Conservation (phyloP, 1,140 invertebrate species). For the Pararge aegeria region DNA sequence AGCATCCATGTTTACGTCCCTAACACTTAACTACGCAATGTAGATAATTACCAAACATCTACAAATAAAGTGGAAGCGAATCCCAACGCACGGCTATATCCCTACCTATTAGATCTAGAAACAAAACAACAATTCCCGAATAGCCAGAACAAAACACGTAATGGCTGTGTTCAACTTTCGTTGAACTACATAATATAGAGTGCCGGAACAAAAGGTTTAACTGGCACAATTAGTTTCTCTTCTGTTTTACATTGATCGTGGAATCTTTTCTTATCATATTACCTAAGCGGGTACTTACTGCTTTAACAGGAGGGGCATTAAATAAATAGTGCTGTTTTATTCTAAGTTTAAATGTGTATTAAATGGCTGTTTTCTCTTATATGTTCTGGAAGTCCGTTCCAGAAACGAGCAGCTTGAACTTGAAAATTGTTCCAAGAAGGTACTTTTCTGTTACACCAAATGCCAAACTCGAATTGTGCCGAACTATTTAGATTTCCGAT, state of each 20-base stretch:
- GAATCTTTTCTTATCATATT: not conserved
- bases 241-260: constrained; percentile 43
- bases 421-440: too few species aligned
- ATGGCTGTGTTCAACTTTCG: constrained; percentile 36
- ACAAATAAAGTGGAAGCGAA: constrained; percentile 14
- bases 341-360: too few species aligned
- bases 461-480: too few species aligned
- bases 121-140: constrained; percentile 36
- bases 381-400: too few species aligned
- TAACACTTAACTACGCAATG: not conserved
- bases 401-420: too few species aligned
- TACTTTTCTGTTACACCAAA: too few species aligned
- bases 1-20: not conserved
- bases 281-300: too few species aligned
- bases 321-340: too few species aligned
- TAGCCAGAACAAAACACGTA: constrained; percentile 33
- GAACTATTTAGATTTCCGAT: too few species aligned
- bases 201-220: constrained; percentile 45
- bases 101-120: constrained; percentile 24
- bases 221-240: constrained; percentile 45
- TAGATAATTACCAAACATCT: constrained; percentile 9
- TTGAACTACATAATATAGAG: constrained; percentile 33
- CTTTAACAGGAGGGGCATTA: too few species aligned
- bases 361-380: too few species aligned
- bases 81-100: constrained; percentile 22